These are phyloP conservation scores for Periplaneta americana DNA, from an alignment of 1,140 invertebrate species.

Conservation along the genomic window DNA sequence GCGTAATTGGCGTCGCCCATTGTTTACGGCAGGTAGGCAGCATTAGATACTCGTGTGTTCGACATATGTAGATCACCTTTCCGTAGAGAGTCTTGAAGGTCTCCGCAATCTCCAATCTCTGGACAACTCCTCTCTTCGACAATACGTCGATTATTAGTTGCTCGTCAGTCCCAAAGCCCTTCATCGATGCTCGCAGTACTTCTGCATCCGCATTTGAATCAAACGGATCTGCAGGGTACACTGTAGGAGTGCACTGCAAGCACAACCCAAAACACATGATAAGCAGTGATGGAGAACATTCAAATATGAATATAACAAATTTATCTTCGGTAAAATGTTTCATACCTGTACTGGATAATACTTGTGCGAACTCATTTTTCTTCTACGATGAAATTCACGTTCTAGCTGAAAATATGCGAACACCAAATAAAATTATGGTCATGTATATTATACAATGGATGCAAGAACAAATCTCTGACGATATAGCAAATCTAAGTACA, in stretches of 20 bases:
- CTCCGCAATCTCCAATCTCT: constrained; percentile 65
- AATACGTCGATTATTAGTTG: constrained; percentile 73
- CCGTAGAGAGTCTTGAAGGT: constrained; percentile 80
- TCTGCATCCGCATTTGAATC: constrained; percentile 69
- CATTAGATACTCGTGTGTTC: too few species aligned
- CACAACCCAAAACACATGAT: not conserved
- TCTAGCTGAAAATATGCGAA: not conserved
- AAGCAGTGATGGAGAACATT: not conserved
- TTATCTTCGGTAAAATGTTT: not conserved
- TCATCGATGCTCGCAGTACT: constrained; percentile 72
- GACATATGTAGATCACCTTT: constrained; percentile 47
- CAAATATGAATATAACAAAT: not conserved
- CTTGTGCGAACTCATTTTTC: not conserved
- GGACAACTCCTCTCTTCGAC: constrained; percentile 60
- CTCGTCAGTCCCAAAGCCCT: constrained; percentile 77
- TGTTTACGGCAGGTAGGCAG: too few species aligned
- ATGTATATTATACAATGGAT: not conserved
- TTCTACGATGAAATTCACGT: not conserved
- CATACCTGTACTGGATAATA: constrained; percentile 3
- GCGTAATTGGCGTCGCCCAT: too few species aligned
- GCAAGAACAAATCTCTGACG: not conserved
- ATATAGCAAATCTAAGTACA: not conserved
- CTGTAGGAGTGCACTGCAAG: constrained; percentile 56
- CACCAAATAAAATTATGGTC: not conserved
- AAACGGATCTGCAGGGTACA: constrained; percentile 58